Percentiles rank a stretch among this genome's conserved stretches.
Conservation (phyloP, 2,888 invertebrate genomes). For the Drosophila mettleri region DNA sequence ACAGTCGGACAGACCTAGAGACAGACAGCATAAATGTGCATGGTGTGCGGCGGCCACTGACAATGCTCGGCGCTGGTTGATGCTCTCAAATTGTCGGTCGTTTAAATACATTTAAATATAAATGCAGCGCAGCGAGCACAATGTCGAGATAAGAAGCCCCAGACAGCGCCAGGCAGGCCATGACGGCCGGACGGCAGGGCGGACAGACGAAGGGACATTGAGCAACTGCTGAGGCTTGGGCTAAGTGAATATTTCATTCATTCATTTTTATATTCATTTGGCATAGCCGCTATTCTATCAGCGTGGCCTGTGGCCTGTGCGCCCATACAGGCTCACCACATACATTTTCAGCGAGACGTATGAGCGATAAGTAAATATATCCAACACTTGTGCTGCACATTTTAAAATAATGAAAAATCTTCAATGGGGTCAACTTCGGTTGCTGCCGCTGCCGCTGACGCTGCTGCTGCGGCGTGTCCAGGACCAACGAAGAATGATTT, state of each 20-base stretch:
- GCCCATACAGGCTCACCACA: conserved; percentile 54
- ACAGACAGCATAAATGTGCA: conserved; percentile 66
- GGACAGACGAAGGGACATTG: no score
- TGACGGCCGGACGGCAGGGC: neutral
- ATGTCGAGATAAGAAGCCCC: conserved; percentile 37
- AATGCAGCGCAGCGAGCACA: conserved; percentile 56
- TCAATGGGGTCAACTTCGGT: conserved; percentile 25
- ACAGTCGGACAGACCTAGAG: conserved; percentile 49
- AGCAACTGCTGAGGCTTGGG: conserved; percentile 25
- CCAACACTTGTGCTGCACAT: conserved; percentile 70
- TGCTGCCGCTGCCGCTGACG: conserved; percentile 1
- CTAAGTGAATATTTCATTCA: conserved; percentile 76
- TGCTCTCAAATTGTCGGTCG: conserved; percentile 79
- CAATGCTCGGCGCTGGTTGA: conserved; percentile 66
- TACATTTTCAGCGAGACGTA: conserved; percentile 45
- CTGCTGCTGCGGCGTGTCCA: neutral
- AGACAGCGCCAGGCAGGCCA: neutral
- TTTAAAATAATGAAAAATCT: conserved; percentile 70
- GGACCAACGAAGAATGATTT: conserved; percentile 45
- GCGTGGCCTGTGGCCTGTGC: conserved; percentile 28
- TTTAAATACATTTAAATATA: conserved; percentile 80
- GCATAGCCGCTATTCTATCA: conserved; percentile 62
- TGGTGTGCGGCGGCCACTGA: conserved; percentile 48
- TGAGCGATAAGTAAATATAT: conserved; percentile 69
- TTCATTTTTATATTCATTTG: conserved; percentile 69